These are phyloP conservation scores for Probosciger aterrimus DNA, from an alignment of 2,113 vertebrate genomes.

Conservation along the genomic window DNA sequence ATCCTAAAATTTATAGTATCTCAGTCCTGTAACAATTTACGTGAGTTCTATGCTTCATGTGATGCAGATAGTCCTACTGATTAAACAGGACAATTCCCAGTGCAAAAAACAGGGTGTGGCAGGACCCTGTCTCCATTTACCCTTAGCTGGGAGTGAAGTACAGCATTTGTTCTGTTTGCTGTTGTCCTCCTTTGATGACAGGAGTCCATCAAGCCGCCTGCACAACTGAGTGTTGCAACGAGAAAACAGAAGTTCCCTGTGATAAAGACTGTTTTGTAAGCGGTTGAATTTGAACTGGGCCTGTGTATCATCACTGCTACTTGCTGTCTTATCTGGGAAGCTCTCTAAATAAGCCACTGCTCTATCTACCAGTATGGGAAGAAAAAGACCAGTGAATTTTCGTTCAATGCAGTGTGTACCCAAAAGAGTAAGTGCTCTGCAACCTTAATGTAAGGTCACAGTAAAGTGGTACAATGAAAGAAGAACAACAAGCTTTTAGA, in stretches of 20 bases:
- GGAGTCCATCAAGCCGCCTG: background rate
- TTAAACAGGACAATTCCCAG: background rate
- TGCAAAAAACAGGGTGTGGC: background rate
- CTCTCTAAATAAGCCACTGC: slow-evolving; percentile 18
- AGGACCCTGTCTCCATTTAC: background rate
- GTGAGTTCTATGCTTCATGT: background rate
- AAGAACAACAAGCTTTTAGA: background rate
- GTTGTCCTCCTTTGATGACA: background rate
- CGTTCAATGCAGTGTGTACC: background rate
- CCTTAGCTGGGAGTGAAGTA: background rate
- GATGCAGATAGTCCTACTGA: background rate
- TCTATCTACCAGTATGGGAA: background rate
- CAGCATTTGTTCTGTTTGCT: background rate
- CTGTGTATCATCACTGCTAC: background rate
- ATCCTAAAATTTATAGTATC: background rate
- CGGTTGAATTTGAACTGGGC: background rate
- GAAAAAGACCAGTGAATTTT: background rate
- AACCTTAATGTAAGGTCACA: background rate
- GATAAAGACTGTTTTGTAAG: slow-evolving; percentile 12
- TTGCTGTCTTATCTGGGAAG: slow-evolving; percentile 37
- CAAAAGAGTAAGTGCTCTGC: background rate
- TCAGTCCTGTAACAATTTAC: background rate
- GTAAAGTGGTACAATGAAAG: background rate
- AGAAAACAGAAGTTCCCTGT: background rate
- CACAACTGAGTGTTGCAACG: slow-evolving; percentile 1